Evolutionary conservation across 2,113 vertebrate species (phyloP).

Genomic region (Sminthopsis crassicaudata): DNA sequence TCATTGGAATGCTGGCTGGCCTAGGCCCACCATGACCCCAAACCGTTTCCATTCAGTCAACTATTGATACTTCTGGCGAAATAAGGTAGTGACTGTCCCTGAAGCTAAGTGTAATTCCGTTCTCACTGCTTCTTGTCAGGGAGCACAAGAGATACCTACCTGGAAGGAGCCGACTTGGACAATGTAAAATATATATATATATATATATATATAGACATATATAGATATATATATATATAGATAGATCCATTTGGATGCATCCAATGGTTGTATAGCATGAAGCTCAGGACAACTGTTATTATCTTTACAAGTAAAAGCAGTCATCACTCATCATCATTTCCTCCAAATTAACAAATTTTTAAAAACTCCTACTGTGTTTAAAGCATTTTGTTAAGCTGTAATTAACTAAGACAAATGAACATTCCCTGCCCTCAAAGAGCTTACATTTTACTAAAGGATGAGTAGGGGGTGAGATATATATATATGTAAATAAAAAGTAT

Average conservation of each 20-base stretch:
- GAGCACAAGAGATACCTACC: slow-evolving; percentile 44
- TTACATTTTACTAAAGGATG: neutral
- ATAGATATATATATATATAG: no score
- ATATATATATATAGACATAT: no score
- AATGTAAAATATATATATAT: no score
- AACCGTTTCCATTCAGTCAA: slow-evolving; percentile 74
- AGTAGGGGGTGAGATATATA: neutral
- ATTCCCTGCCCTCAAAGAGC: neutral
- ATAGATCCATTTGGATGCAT: no score
- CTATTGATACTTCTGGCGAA: slow-evolving; percentile 32
- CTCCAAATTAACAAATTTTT: neutral
- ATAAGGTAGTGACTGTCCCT: slow-evolving; percentile 46
- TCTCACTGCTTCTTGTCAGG: slow-evolving; percentile 24
- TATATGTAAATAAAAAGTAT: neutral
- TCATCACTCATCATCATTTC: neutral
- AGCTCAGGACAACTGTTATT: neutral
- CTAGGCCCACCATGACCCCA: slow-evolving; percentile 44
- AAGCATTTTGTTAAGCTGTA: neutral
- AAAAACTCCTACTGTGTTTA: neutral
- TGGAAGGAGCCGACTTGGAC: slow-evolving; percentile 42
- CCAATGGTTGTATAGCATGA: neutral
- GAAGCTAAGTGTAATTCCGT: slow-evolving; percentile 38
- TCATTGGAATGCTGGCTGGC: slow-evolving; percentile 67
- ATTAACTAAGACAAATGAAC: neutral
- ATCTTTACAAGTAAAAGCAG: neutral